Percentiles rank a stretch among this genome's conserved stretches.
These are phyloP conservation scores for Heteronetta atricapilla DNA, from an alignment of 2,113 vertebrate genomes.

Conservation along the genomic window DNA sequence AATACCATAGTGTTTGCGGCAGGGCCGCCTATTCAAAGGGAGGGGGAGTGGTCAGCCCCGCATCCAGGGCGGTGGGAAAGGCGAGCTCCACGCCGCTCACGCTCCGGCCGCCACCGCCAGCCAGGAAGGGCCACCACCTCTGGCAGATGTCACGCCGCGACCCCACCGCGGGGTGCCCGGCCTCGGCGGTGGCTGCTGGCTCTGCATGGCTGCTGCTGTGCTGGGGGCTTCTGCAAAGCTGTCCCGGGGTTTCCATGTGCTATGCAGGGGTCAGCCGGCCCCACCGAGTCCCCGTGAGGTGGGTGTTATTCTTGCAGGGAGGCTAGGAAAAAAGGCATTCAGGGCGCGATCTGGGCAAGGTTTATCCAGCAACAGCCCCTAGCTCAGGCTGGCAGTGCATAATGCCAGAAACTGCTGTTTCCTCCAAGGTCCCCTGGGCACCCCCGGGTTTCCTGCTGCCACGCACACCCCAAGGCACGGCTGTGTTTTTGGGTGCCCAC, in stretches of 20 bases:
- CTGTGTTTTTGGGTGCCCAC: background rate
- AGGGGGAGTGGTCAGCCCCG: constrained; percentile 79
- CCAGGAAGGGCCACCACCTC: background rate
- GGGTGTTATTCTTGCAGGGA: rapidly evolving
- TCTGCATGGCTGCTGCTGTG: rapidly evolving
- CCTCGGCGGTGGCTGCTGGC: background rate
- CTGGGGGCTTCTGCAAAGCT: background rate
- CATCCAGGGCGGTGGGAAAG: constrained; percentile 41
- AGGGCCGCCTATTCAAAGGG: constrained; percentile 85
- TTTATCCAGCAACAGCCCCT: background rate
- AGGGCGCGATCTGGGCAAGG: background rate
- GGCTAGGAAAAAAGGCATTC: rapidly evolving
- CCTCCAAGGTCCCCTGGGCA: background rate
- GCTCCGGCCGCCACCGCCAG: background rate
- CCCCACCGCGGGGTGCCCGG: background rate
- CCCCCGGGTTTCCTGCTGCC: background rate
- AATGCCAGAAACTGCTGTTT: background rate
- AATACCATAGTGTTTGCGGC: constrained; percentile 81
- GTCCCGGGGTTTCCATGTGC: rapidly evolving
- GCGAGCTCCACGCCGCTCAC: background rate
- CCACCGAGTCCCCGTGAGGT: rapidly evolving
- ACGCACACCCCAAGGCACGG: rapidly evolving
- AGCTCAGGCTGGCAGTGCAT: background rate
- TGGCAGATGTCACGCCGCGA: background rate
- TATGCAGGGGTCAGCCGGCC: background rate